Evolutionary conservation across 2,888 invertebrate species (phyloP), one percentile per base, ranked within the genome.

Genomic region (Therioaphis trifolii): DNA sequence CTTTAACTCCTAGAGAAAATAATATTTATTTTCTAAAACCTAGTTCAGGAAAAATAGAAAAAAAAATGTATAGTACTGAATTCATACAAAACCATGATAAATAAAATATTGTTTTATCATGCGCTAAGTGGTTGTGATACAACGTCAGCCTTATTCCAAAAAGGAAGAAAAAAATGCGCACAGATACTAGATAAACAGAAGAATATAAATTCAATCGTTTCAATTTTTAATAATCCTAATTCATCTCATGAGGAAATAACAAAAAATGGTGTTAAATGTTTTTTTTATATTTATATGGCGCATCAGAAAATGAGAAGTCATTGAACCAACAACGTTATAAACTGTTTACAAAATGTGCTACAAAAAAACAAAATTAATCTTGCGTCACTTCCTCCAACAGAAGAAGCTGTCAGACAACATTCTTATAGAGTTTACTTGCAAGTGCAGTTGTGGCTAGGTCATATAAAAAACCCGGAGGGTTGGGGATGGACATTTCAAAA

Each of bases 371-470:
- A n/a, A n/a, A n/a, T n/a, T n/a, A n/a, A n/a, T n/a, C n/a, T n/a
- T n/a, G n/a, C n/a, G n/a, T n/a, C n/a, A n/a, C n/a, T n/a, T n/a
- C n/a, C n/a, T n/a, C n/a, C n/a, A n/a, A n/a, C n/a, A n/a, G n/a
- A 63, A 46, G 68, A 58, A 52, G 82, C 82, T 66, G 75, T 74
- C 27, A 46, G 61, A 27, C 43, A 63, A 35, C 84, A 85, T 46
- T 75, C 55, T n/a, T 80, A 75, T 21, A 29, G 77, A 66, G 72
- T 69, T 29, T 84, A 84, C 49, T 77, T 82, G 24, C 82, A 85
- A 69, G 27, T 85, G 27, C 85, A 78, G 71, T 35, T 72, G 21
- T 84, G 77, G 46, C 21, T 46, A 66, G 84, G 61, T 24, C 14
- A 35, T 35, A 49, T 15, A 49, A 43, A 46, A 74, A 35, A 43